Percentiles rank a stretch among this genome's conserved stretches.
Evolutionary conservation across 2,797 vertebrate species (phyloP).

Genomic region (Eleutherodactylus coqui): DNA sequence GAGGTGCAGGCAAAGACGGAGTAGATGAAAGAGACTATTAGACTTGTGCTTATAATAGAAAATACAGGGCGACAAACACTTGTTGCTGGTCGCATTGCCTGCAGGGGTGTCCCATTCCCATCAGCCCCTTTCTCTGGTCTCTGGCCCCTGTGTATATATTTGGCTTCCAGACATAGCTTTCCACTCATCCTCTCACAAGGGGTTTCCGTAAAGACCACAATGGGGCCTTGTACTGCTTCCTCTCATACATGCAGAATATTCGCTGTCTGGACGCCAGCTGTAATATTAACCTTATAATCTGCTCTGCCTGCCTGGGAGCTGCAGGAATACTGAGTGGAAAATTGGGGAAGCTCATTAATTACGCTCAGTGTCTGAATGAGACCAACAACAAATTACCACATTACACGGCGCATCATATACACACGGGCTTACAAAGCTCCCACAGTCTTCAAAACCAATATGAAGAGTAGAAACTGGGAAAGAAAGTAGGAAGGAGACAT

Average conservation of each 20-base stretch:
- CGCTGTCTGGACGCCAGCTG: conserved; percentile 44
- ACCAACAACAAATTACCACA: conserved; percentile 14
- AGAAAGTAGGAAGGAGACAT: neutral
- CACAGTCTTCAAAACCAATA: neutral
- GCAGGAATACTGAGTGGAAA: conserved; percentile 30
- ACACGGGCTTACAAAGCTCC: neutral
- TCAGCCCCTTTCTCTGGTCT: conserved; percentile 18
- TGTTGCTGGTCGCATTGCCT: conserved; percentile 12
- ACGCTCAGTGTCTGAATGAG: neutral
- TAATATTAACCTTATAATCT: conserved; percentile 40
- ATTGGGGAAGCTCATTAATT: conserved; percentile 32
- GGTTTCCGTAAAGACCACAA: conserved; percentile 46
- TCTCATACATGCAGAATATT: conserved; percentile 36
- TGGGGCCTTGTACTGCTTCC: conserved; percentile 43
- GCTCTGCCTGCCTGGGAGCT: neutral
- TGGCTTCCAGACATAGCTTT: conserved; percentile 40
- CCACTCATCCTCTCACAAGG: conserved; percentile 47
- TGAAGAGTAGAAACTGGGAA: neutral
- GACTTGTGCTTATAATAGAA: neutral
- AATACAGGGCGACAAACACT: conserved; percentile 26
- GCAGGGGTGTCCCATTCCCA: neutral
- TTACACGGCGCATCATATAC: neutral
- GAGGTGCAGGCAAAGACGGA: conserved; percentile 42
- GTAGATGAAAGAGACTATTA: conserved; percentile 19
- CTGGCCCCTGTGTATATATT: conserved; percentile 23